Evolutionary conservation across 2,888 invertebrate species (phyloP), one percentile per base, ranked within the genome.

Genomic region (Polydesmus complanatus): DNA sequence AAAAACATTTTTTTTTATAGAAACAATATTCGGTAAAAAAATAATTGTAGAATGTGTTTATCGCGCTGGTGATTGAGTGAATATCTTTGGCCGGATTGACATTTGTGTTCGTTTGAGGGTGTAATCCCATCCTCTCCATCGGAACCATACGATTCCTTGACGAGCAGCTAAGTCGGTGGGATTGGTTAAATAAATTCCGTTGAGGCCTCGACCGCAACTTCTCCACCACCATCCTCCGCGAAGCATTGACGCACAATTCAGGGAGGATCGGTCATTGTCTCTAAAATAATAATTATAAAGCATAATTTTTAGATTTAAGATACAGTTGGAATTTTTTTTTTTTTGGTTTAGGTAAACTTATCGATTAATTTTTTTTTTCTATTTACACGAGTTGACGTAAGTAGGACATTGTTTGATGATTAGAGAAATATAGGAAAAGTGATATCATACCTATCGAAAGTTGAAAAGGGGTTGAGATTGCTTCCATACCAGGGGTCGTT

Each of bases 161-260:
- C 90, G 80, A 62, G 90, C 90, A 54, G 89, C 90, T 64, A 89
- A 79, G 75, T 91, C 90, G 74, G 90, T 70, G 23, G 71, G 89
- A 74, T 91, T 89, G 69, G 90, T 89, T 54, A 91, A 78, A 71
- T 92, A 91, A 37, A 91, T 80, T 18, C 91, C 91, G 71, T 92
- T 92, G 26, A 92, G 80, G 8, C 91, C 91, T 69, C 91, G 80
- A 25, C 91, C 91, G 71, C 91, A 92, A 0, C 89, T 90, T 71
- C 91, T 89, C 91, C 91, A 91, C 91, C 91, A 92, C 91, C 91
- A 92, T 3, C 91, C 91, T 57, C 91, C 91, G 75, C 91, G 91
- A 66, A 92, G 78, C 91, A 91, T 91, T 19, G 90, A 90, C 23
- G 91, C 91, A 71, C 91, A 91, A 73, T 92, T 92, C 68, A 91